Evolutionary conservation across 2,888 invertebrate species (phyloP), one percentile per base, ranked within the genome.

Genomic region (Alsophila aescularia): DNA sequence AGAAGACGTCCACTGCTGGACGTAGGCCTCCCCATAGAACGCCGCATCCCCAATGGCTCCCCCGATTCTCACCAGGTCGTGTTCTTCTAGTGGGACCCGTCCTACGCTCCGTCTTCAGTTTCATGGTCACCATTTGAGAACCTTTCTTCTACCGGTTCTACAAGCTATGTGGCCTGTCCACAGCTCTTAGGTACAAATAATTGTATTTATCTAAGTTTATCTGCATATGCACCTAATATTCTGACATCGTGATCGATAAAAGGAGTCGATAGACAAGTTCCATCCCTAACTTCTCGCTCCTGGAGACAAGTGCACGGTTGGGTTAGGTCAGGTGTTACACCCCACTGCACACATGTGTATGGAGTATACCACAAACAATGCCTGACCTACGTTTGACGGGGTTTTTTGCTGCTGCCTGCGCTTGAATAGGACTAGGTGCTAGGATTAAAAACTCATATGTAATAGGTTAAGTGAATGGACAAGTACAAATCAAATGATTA

Each of bases 311-410:
- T 90, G 90, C 83, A 83, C 76, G 73, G 84, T 89, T 89, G 87
- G 80, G 87, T 83, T 80, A 89, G 90, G 88, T 90, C 90, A 90
- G 90, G 89, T 90, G 89, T 78, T 86, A 81, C 77, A 77, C 82
- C 78, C 64, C 72, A 73, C 66, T 78, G 80, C 84, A 83, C 81
- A 81, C 81, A n/a, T n/a, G 81, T 75, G 62, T 65, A 36, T 44
- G 37, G 34, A 53, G 52, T 59, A 61, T 55, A 43, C 60, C 60
- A 58, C 67, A 52, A 67, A 70, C 67, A 69, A 70, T 66, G 62
- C 62, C 60, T 64, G 57, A 66, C 64, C 59, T 65, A 61, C 60
- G 64, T 64, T 62, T 61, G 64, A n/a, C 48, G 45, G 60, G 43
- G 60, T 64, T 72, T 64, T 69, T 66, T 62, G 62, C 56, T 52